Percentiles rank a stretch among this genome's conserved stretches.
Evolutionary conservation across 2,888 invertebrate species (phyloP).

Genomic region (Theretra japonica): DNA sequence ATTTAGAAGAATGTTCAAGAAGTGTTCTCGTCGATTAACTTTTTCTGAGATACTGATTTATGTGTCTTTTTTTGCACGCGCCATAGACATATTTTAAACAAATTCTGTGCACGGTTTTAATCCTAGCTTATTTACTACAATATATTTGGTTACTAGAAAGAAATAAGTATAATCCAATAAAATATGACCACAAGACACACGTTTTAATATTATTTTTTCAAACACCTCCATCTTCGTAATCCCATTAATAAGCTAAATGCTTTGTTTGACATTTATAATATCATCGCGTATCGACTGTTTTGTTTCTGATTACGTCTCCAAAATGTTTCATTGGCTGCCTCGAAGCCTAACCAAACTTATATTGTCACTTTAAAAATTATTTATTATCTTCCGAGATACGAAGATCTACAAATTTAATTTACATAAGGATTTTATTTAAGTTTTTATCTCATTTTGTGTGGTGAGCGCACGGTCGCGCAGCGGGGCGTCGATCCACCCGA

Average conservation of each 20-base stretch:
- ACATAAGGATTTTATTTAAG: conserved; percentile 77
- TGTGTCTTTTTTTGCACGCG: too few relatives aligned
- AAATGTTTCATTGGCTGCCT: conserved; percentile 28
- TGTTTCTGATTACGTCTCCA: conserved; percentile 19
- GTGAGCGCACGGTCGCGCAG: conserved; percentile 68
- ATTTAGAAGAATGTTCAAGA: not conserved
- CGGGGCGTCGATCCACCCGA: conserved; percentile 68
- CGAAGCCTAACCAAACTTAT: conserved; percentile 28
- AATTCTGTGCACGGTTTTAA: too few relatives aligned
- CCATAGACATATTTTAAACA: too few relatives aligned
- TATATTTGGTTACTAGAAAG: not conserved
- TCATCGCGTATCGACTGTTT: conserved; percentile 10
- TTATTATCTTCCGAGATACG: conserved; percentile 56
- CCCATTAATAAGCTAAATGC: not conserved
- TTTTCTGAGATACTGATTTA: too few relatives aligned
- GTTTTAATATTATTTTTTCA: not conserved
- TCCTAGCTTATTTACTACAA: too few relatives aligned
- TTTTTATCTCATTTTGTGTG: conserved; percentile 74
- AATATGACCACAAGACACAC: not conserved
- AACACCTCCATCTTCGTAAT: not conserved
- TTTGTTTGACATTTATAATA: not conserved
- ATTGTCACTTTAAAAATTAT: conserved; percentile 58
- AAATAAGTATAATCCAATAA: not conserved
- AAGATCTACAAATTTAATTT: conserved; percentile 78
- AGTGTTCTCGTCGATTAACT: not conserved